These are phyloP conservation scores for Eutolmus rufibarbis DNA, from an alignment of 2,888 invertebrate genomes.

Conservation along the genomic window DNA sequence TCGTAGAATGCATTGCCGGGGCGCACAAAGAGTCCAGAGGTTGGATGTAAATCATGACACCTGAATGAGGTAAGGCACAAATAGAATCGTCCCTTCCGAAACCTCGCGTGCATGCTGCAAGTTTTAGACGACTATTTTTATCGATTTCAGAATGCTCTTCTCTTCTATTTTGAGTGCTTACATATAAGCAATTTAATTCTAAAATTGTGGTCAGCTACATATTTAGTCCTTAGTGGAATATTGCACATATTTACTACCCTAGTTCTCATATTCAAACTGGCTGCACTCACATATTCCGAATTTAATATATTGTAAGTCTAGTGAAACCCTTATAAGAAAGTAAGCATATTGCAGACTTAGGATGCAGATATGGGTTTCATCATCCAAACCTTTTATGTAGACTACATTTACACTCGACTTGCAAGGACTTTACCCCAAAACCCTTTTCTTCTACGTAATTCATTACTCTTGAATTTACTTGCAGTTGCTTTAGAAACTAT, in stretches of 20 bases:
- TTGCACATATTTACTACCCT: not conserved
- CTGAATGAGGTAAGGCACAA: not conserved
- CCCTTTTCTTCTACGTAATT: not conserved
- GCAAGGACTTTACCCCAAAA: not conserved
- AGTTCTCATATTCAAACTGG: not conserved
- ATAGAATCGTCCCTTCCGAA: not conserved
- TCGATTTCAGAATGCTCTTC: not conserved
- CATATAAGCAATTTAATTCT: not conserved
- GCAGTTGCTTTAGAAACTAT: not conserved
- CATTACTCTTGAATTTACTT: not conserved
- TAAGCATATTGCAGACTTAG: not conserved
- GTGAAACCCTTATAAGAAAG: not conserved
- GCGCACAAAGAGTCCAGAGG: conserved; percentile 1
- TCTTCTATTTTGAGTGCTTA: not conserved
- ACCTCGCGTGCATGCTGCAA: not conserved
- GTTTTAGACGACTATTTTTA: not conserved
- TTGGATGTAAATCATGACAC: conserved; percentile 20
- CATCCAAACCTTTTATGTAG: not conserved
- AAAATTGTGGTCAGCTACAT: not conserved
- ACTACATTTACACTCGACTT: not conserved
- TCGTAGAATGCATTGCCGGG: not conserved
- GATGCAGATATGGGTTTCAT: not conserved
- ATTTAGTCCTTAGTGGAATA: not conserved
- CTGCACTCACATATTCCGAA: not conserved
- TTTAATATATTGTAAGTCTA: not conserved